Conservation (phyloP, 2,113 vertebrate genomes). For the Anguilla rostrata region DNA sequence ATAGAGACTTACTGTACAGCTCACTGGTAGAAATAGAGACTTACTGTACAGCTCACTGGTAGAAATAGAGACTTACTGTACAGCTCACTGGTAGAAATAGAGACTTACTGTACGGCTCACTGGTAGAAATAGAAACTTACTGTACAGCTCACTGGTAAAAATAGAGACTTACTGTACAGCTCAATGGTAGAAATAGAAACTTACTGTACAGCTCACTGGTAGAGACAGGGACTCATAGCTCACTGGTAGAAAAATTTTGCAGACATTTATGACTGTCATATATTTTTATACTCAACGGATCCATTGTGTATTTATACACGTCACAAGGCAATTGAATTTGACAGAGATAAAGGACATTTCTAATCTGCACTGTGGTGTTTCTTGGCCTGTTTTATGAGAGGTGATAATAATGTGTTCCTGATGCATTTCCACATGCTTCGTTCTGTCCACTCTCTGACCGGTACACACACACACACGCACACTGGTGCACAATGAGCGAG, state of each 20-base stretch:
- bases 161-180: too few relatives aligned
- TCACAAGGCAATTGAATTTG: background rate
- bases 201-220: too few relatives aligned
- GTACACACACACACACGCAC: background rate
- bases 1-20: too few relatives aligned
- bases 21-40: too few relatives aligned
- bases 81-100: too few relatives aligned
- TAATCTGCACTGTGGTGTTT: background rate
- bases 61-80: too few relatives aligned
- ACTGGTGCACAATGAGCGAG: background rate
- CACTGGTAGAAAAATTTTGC: background rate
- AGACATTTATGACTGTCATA: background rate
- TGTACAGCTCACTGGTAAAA: too few relatives aligned
- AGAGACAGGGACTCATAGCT: background rate
- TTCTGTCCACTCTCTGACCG: background rate
- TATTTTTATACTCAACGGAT: background rate
- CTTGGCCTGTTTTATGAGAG: background rate
- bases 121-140: too few relatives aligned
- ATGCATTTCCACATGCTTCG: background rate
- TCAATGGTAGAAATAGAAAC: too few relatives aligned
- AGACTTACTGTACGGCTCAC: too few relatives aligned
- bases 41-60: too few relatives aligned
- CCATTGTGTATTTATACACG: background rate
- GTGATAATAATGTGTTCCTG: background rate
- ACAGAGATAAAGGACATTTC: background rate